These are phyloP conservation scores for Ophioderma brevispina DNA, from an alignment of 35 echinoderm and acorn worm species.

Conservation along the genomic window DNA sequence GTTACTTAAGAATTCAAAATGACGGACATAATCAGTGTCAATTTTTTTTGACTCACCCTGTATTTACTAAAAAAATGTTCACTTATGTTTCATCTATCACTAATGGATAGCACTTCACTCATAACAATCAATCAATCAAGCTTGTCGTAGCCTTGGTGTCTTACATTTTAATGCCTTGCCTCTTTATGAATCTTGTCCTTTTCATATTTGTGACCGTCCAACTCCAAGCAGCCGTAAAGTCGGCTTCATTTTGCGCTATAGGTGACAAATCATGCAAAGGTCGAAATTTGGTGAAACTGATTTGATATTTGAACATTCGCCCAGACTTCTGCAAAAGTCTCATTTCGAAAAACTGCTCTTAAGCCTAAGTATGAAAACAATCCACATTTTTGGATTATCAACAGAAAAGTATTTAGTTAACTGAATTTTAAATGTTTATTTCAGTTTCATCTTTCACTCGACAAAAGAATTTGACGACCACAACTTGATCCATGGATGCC, in stretches of 20 bases:
- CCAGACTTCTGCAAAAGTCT: background rate
- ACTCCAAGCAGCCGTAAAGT: background rate
- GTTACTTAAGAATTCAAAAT: too few relatives aligned
- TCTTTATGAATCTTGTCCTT: background rate
- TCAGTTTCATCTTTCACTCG: background rate
- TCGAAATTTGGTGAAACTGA: background rate
- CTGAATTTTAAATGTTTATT: background rate
- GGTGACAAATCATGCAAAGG: background rate
- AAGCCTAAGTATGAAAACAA: background rate
- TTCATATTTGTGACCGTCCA: background rate
- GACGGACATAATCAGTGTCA: too few relatives aligned
- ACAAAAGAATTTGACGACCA: background rate
- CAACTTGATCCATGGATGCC: background rate
- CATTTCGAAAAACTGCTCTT: background rate
- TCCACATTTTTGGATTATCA: background rate
- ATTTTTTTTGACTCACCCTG: too few relatives aligned
- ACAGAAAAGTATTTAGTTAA: background rate
- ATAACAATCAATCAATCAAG: background rate
- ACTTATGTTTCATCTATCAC: background rate
- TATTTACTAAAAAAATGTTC: background rate
- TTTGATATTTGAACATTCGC: background rate
- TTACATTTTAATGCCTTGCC: background rate
- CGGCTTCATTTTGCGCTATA: background rate
- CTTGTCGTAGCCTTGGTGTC: background rate
- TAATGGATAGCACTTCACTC: background rate